Percentiles rank a stretch among this genome's conserved stretches.
phyloP scores from a whole-genome alignment of 2,888 invertebrate genomes.

The Athrips mouffetella region DNA sequence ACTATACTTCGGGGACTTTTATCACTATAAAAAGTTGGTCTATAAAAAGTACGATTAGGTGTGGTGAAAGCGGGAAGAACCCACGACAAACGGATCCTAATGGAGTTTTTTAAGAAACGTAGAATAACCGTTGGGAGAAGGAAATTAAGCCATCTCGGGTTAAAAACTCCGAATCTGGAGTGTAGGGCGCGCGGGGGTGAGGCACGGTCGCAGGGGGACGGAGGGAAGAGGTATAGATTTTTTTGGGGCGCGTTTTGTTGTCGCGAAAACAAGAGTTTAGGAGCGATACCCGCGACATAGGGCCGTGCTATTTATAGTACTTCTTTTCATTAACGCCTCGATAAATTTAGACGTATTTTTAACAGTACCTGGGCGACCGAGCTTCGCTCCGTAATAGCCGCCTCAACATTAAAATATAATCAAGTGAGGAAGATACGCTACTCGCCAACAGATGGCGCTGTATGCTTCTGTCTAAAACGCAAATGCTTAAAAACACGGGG shows the following conservation, averaged over 20 bases:
- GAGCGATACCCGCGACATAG: constrained; percentile 34
- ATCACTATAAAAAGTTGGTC: no score
- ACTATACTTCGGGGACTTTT: no score
- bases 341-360: no score
- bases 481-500: no score
- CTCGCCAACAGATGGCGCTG: no score
- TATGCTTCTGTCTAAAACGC: no score
- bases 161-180: constrained; percentile 60
- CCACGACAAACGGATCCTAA: constrained; percentile 46
- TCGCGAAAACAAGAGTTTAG: constrained; percentile 56
- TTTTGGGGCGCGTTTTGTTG: constrained; percentile 53
- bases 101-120: constrained; percentile 60
- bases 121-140: constrained; percentile 54
- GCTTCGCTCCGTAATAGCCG: no score
- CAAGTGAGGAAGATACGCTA: no score
- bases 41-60: no score
- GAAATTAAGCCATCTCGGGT: constrained; percentile 73
- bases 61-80: constrained; percentile 8
- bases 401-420: no score
- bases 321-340: not conserved
- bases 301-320: not conserved
- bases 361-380: no score
- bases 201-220: constrained; percentile 29
- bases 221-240: constrained; percentile 53
- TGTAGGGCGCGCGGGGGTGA: constrained; percentile 20